Evolutionary conservation across 2,113 vertebrate genomes (phyloP), one percentile per base, ranked within the genome.

Genomic region (Dolichallabes microphthalmus): DNA sequence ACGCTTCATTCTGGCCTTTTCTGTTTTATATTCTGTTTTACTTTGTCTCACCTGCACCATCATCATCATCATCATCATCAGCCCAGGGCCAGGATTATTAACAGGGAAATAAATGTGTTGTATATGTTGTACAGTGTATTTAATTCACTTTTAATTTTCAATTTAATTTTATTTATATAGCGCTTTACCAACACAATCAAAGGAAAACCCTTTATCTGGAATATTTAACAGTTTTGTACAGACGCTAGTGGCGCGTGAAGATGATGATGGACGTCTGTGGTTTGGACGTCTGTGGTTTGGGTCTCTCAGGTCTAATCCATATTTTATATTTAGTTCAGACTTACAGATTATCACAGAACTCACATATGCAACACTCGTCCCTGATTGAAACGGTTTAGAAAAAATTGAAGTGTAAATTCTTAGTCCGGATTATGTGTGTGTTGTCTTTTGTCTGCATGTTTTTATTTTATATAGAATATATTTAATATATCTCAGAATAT

Each of bases 251-350:
- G 74, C 57, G 17, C 57, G n/a, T 61, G 30, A 32, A 35, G n/a
- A 35, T 30, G 58, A 82, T 14, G 17, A 53, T 2, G 52, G 53
- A 83, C 58, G 39, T 68, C 22, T 74, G 27, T 7, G 19, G 45
- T 86, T 53, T 1, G 52, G 53, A 83, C 58, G 39, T 68, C 22
- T 74, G 27, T 7, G 19, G 45, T 86, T 20, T 45, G 6, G 5
- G 45, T 61, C 19, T 73, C 82, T 88, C 87, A 88, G 85, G 85
- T 86, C 52, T 60, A 45, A 83, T 20, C 80, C 20, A 80, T 13
- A 35, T 66, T 86, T 82, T 57, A 74, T n/a, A 60, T 61, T 68
- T 50, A 55, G 14, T 63, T 77, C n/a, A 52, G 74, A 76, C 1
- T 53, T 55, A 55, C 50, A 76, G 74, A 6, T 53, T n/a, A 13